Evolutionary conservation across 2,888 invertebrate species (phyloP), one percentile per base, ranked within the genome.

Genomic region (Meloe dianella): DNA sequence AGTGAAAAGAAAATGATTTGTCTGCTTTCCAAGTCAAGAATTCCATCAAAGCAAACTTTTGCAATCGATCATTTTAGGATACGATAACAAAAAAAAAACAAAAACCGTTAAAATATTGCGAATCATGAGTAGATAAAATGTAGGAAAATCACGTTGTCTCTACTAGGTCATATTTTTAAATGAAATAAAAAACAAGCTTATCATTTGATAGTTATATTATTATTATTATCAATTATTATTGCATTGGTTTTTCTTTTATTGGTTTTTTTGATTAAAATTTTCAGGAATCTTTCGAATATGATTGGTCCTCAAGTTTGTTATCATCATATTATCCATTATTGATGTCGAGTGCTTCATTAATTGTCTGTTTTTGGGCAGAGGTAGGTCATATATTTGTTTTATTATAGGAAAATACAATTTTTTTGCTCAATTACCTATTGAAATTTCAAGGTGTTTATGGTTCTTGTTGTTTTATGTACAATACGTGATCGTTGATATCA

Each of bases 351-450:
- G 92, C 95, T 0, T 96, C 96, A 0, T 87, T 96, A 68, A 92
- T 96, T 74, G 95, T 96, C 72, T 96, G 96, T 84, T 94, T 95
- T 82, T 96, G 96, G 96, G 96, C 96, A 51, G 96, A 96, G 90
- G 94, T 93, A 83, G 88, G 89, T 86, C 51, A 60, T 24, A 22
- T 51, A 20, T 51, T 17, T 59, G 63, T 60, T 8, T 57, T 22
- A 57, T 27, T 60, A 38, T 22, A 29, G 30, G 22, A 57, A 59
- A 32, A n/a, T n/a, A 56, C 57, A 35, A 29, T 65, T 61, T 65
- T 59, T 62, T 59, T 22, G 54, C n/a, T 29, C 12, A 66, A 66
- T 66, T 38, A 61, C 27, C 57, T 60, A 59, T 54, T 20, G 20
- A 51, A 56, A n/a, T 22, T 8, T 30, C 66, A 66, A 66, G 66